Percentiles rank a stretch among this genome's conserved stretches.
phyloP scores from a whole-genome alignment of 2,113 vertebrate genomes.

The Acanthochromis polyacanthus region DNA sequence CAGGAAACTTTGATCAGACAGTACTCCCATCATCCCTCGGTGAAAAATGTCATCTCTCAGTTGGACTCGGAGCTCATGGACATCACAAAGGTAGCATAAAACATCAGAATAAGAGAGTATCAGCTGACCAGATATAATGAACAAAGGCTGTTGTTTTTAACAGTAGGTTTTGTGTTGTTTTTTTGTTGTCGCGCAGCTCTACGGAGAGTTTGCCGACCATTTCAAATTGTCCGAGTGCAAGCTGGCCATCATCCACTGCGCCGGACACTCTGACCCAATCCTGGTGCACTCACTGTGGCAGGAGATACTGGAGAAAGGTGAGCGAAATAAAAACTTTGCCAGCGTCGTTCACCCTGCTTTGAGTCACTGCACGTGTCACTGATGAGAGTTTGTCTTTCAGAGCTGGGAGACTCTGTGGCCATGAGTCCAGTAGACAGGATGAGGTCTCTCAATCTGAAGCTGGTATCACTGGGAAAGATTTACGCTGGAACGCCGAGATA shows the following conservation, averaged over 20 bases:
- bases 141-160: neutral
- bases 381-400: constrained; percentile 77
- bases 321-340: constrained; percentile 5
- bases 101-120: neutral
- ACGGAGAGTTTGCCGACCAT: constrained; percentile 96
- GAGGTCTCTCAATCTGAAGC: constrained; percentile 93
- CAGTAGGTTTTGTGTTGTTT: neutral
- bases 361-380: neutral
- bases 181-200: constrained; percentile 87
- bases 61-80: constrained; percentile 97
- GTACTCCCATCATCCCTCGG: constrained; percentile 93
- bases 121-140: neutral
- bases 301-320: constrained; percentile 97
- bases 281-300: constrained; percentile 97
- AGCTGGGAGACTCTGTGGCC: constrained; percentile 88
- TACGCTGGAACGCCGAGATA: constrained; percentile 96
- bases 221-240: constrained; percentile 97
- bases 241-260: constrained; percentile 97
- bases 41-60: constrained; percentile 92
- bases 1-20: constrained; percentile 92
- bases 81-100: constrained; percentile 91
- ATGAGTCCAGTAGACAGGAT: constrained; percentile 92
- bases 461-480: constrained; percentile 93
- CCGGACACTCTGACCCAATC: constrained; percentile 94
- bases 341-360: neutral